A percentile compares a stretch with the other conserved stretches of the same genome.
Evolutionary conservation across 2,888 invertebrate species (phyloP).

Genomic region (Autographa gamma): DNA sequence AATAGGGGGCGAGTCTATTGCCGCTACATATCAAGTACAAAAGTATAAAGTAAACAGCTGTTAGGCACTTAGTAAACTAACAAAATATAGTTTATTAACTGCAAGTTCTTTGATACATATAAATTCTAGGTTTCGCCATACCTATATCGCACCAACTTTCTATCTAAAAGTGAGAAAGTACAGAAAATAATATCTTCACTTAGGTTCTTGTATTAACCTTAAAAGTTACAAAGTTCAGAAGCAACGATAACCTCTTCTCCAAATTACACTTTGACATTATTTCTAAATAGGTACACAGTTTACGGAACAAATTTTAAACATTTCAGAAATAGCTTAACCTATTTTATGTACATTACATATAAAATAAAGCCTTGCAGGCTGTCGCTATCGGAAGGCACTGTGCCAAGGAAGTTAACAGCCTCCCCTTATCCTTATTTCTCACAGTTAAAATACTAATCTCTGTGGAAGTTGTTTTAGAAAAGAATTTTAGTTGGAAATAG

Average conservation of each 20-base stretch:
- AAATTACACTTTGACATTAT: neutral
- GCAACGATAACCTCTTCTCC: neutral
- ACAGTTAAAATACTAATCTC: constrained; percentile 14
- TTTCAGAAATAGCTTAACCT: constrained; percentile 13
- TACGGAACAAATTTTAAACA: constrained; percentile 1
- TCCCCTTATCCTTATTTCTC: constrained; percentile 13
- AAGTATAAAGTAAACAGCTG: no score
- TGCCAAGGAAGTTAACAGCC: constrained; percentile 60
- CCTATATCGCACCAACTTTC: neutral
- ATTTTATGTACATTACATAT: constrained; percentile 12
- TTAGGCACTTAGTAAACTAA: no score
- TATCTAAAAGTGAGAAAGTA: neutral
- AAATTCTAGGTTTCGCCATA: no score
- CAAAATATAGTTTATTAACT: no score
- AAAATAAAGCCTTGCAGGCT: constrained; percentile 15
- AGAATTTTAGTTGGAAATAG: neutral
- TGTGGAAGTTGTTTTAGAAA: neutral
- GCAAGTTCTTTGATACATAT: no score
- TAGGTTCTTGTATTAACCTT: neutral
- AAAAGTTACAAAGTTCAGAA: neutral
- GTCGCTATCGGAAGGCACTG: constrained; percentile 74
- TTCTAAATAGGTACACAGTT: neutral
- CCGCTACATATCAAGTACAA: no score
- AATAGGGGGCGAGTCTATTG: no score
- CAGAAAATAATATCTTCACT: neutral